Evolutionary conservation across 2,888 invertebrate species (phyloP).

Genomic region (Pristionchus entomophagus): DNA sequence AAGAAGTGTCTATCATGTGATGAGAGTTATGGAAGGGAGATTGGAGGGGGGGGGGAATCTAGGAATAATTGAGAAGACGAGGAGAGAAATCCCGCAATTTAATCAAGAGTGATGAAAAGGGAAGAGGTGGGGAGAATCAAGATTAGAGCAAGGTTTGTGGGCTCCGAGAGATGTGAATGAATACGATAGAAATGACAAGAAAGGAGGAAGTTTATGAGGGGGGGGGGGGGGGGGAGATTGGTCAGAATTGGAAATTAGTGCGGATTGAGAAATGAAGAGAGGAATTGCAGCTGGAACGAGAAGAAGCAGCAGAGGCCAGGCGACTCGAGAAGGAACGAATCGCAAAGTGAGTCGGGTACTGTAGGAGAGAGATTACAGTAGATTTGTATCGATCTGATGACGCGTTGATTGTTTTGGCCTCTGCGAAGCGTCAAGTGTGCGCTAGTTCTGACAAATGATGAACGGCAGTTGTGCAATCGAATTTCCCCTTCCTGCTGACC

Average conservation of each 20-base stretch:
- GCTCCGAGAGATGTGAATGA: too few relatives aligned
- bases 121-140: not conserved
- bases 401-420: slow-evolving; percentile 6
- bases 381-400: not conserved
- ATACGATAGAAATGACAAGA: too few relatives aligned
- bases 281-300: slow-evolving; percentile 54
- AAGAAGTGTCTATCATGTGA: not conserved
- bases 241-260: too few relatives aligned
- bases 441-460: not conserved
- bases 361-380: slow-evolving; percentile 14
- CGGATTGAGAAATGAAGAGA: not conserved
- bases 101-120: slow-evolving; percentile 11
- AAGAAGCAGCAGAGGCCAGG: slow-evolving; percentile 58
- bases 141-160: too few relatives aligned
- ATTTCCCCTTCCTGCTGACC: not conserved
- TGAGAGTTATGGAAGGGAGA: not conserved
- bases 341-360: slow-evolving; percentile 49
- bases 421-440: not conserved
- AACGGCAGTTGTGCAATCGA: not conserved
- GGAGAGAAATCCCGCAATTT: slow-evolving; percentile 19
- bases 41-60: slow-evolving; percentile 6
- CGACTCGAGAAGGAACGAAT: slow-evolving; percentile 58
- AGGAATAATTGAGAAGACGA: slow-evolving; percentile 26
- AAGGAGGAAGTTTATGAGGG: too few relatives aligned
- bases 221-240: too few relatives aligned